Base-by-base conservation (phyloP, 2,113 vertebrate genomes). In the Ictalurus punctatus region DNA sequence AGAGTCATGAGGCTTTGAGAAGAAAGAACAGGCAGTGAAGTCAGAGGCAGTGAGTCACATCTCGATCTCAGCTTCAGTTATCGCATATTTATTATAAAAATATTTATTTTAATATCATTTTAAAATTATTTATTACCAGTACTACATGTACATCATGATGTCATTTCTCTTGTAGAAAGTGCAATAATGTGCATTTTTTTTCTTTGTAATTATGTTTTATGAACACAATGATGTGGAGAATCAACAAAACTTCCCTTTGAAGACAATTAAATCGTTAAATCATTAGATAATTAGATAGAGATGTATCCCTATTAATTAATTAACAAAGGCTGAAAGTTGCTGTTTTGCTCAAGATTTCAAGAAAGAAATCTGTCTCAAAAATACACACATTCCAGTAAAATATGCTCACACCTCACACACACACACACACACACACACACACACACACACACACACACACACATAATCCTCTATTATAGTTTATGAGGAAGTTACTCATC, bases 401-500 rank as follows among this genome's bases (percentile, higher is more conserved):
- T 37, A 13, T 65, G 34, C 44, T 48, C 54, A 37, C 58, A 59
- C 44, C 37, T 6, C 40, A 12, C 30, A 30, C 6, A 82, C 80
- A 82, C 58, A 40, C 81, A 59, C 56, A 40, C 58, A 59, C 81
- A 61, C 61, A 69, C 67, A 40, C 65, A 56, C 48, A 73, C 84
- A 69, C 44, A 56, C 84, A 81, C 48, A 40, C 83, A 71, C 27
- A 52, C 59, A 63, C 37, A 87, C 48, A 88, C 13, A 74, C 23
- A 7, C 54, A 84, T 63, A 56, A 48, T 79, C 58, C 83, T 30
- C 74, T 56, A 85, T 85, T 86, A 86, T 86, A 76, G 85, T 86
- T 76, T 12, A 40, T 58, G 71, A 76, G 85, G 85, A 86, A 86
- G 85, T 86, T 86, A 86, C 85, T 86, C 85, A 86, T 76, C 85